Conservation (phyloP, 2,113 vertebrate species). For the Dolichallabes microphthalmus region DNA sequence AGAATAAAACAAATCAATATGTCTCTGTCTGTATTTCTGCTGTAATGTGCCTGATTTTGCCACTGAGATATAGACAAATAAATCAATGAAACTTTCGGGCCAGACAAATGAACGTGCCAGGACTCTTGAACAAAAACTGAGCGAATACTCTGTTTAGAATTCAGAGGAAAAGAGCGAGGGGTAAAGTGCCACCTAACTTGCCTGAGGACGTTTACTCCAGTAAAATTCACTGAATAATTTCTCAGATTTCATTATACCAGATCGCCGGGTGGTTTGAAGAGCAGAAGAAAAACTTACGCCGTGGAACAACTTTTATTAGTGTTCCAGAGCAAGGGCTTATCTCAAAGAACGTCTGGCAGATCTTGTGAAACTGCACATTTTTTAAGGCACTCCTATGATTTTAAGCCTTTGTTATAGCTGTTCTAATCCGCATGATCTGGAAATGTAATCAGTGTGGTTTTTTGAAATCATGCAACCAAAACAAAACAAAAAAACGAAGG, state of each 20-base stretch:
- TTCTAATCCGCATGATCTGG: slow-evolving; percentile 15
- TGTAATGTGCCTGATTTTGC: slow-evolving; percentile 34
- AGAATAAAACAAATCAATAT: slow-evolving; percentile 26
- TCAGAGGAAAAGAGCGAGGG: neutral
- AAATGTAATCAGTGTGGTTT: slow-evolving; percentile 28
- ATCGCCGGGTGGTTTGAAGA: neutral
- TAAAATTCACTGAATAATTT: slow-evolving; percentile 14
- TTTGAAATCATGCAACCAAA: neutral
- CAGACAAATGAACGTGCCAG: neutral
- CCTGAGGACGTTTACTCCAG: neutral
- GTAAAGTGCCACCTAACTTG: neutral
- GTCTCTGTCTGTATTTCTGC: slow-evolving; percentile 20
- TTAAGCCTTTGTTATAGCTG: slow-evolving; percentile 24
- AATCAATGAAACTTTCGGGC: slow-evolving; percentile 32
- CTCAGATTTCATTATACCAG: slow-evolving; percentile 21
- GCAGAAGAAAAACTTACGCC: neutral
- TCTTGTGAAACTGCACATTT: slow-evolving; percentile 12
- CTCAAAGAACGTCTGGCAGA: neutral
- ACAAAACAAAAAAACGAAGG: neutral
- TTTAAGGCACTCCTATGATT: neutral
- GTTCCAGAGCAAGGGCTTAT: slow-evolving; percentile 29
- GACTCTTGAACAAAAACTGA: neutral
- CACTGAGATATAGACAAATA: slow-evolving; percentile 11
- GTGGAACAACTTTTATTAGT: slow-evolving; percentile 27
- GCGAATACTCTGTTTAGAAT: slow-evolving; percentile 9